Evolutionary conservation across 2,113 vertebrate genomes (phyloP).

Genomic region (Rhynchopsitta pachyrhyncha): DNA sequence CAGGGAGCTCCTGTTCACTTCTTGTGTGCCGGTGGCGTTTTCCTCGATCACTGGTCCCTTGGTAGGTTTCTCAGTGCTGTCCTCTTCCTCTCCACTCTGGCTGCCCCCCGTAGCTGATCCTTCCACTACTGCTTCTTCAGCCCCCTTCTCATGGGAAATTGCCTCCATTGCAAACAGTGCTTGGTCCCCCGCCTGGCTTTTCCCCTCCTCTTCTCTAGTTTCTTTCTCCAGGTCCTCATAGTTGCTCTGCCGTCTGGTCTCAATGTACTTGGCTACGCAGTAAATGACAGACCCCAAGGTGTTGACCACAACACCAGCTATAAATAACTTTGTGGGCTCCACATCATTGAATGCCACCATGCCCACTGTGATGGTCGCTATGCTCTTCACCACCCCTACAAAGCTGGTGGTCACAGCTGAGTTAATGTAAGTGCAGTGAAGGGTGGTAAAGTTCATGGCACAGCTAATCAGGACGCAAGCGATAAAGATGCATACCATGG

Average conservation of each 20-base stretch:
- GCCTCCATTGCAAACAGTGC: slow-evolving; percentile 70
- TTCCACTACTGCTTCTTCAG: slow-evolving; percentile 31
- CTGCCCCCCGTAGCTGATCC: not conserved
- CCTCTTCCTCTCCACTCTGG: not conserved
- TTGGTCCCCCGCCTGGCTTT: slow-evolving; percentile 55
- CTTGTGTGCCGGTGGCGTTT: slow-evolving; percentile 42
- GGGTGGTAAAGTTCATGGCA: slow-evolving; percentile 99
- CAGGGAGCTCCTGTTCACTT: slow-evolving; percentile 59
- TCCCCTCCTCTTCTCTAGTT: slow-evolving; percentile 66
- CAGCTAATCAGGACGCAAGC: slow-evolving; percentile 90
- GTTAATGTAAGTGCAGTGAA: slow-evolving; percentile 98
- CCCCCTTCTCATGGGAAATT: slow-evolving; percentile 42
- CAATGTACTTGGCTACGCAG: slow-evolving; percentile 90
- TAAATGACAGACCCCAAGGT: slow-evolving; percentile 94
- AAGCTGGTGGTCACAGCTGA: slow-evolving; percentile 99
- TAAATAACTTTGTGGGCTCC: slow-evolving; percentile 89
- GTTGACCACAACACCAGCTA: slow-evolving; percentile 94
- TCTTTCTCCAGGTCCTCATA: slow-evolving; percentile 92
- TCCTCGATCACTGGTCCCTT: not conserved
- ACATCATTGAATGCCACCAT: slow-evolving; percentile 96
- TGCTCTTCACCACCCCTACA: slow-evolving; percentile 97
- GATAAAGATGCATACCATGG: slow-evolving; percentile 86
- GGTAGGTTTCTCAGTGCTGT: not conserved
- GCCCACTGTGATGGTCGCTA: slow-evolving; percentile 95
- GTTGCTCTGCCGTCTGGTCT: slow-evolving; percentile 85